Percentiles rank a stretch among this genome's conserved stretches.
phyloP scores from a whole-genome alignment of 2,888 invertebrate species.

The Asteroscopus sphinx region DNA sequence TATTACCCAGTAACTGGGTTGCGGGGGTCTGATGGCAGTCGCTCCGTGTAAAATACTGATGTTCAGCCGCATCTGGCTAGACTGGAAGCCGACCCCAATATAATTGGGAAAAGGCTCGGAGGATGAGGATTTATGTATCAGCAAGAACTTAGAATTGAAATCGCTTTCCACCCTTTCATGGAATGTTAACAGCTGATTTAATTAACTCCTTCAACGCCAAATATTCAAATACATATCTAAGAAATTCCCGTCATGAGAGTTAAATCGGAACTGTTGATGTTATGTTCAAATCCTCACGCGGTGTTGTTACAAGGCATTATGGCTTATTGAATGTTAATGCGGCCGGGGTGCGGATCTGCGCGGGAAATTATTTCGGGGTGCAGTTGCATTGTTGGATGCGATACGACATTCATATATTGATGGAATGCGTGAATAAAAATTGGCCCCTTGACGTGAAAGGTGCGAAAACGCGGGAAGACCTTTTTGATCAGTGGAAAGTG shows the following conservation, averaged over 20 bases:
- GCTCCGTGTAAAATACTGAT: no score
- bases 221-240: constrained; percentile 28
- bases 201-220: constrained; percentile 3
- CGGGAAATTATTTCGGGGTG: constrained; percentile 47
- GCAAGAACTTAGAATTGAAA: no score
- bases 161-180: constrained; percentile 1
- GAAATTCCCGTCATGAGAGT: constrained; percentile 25
- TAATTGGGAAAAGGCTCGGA: not conserved
- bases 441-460: not conserved
- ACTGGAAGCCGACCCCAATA: no score
- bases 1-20: no score
- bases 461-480: not conserved
- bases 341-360: constrained; percentile 59
- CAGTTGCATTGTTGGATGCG: constrained; percentile 49
- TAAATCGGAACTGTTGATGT: constrained; percentile 46
- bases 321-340: constrained; percentile 79
- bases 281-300: constrained; percentile 47
- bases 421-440: not conserved
- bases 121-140: no score
- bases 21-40: no score
- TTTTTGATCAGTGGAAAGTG: no score
- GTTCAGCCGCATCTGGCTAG: no score
- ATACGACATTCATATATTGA: constrained; percentile 8
- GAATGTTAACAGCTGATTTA: constrained; percentile 28
- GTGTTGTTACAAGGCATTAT: constrained; percentile 71